phyloP scores from a whole-genome alignment of 2,797 vertebrate genomes.

The Tauraco hartlaubi region DNA sequence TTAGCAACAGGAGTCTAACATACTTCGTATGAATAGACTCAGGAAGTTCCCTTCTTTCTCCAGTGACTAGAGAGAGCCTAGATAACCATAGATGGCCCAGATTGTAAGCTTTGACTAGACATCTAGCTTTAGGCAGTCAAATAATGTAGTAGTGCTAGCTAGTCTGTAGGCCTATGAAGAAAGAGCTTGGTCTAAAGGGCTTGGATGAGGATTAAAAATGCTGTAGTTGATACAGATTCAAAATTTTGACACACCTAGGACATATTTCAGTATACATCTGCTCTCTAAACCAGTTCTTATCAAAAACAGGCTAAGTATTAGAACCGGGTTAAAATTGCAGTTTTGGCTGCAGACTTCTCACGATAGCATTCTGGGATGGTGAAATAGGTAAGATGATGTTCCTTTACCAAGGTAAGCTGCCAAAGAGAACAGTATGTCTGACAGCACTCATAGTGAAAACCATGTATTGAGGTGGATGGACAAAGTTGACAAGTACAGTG shows the following conservation, averaged over 20 bases:
- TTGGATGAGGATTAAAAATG: neutral
- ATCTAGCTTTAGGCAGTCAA: neutral
- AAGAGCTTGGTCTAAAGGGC: neutral
- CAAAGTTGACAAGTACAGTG: neutral
- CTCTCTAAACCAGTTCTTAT: neutral
- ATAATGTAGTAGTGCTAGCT: neutral
- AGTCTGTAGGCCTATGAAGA: neutral
- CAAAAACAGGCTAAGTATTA: neutral
- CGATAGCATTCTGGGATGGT: fast-evolving
- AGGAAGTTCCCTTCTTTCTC: neutral
- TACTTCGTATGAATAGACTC: neutral
- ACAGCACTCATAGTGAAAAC: fast-evolving
- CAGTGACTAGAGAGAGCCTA: neutral
- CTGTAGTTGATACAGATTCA: neutral
- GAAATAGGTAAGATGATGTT: neutral
- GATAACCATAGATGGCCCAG: neutral
- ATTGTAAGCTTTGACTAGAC: fast-evolving
- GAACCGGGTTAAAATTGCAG: neutral
- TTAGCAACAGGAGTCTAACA: neutral
- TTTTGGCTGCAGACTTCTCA: neutral
- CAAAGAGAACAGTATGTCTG: neutral
- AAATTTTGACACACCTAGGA: neutral
- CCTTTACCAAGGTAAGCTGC: neutral
- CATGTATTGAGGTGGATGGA: neutral
- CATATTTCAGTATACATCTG: neutral